Base-by-base conservation (phyloP, 1,140 invertebrate species). In the Yoshiicerus persimilis region DNA sequence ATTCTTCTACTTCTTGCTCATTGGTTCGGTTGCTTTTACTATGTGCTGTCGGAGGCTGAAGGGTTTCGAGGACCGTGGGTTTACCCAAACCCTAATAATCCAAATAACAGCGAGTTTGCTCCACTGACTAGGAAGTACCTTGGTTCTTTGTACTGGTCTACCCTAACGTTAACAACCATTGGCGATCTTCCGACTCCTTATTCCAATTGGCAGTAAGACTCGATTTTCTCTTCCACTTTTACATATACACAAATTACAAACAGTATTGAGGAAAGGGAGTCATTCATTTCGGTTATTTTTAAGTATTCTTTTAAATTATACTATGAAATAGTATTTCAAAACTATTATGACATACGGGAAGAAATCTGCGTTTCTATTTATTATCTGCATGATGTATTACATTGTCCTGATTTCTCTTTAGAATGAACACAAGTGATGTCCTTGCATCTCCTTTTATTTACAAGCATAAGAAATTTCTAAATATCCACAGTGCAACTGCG, bases 21-120 rank as follows among this genome's bases (percentile, higher is more conserved):
- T 92, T 99, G 98, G 98, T 99, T 99, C 92, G 98, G 97, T 41
- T 98, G 97, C 92, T 99, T 99, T 93, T 99, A 99, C 93, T 99
- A 97, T 93, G 93, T 99, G 88, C 94, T 99, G 30, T 98, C 97
- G 6, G 97, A 98, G 92, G 96, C 96, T 32, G 97, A 99, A 93
- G 39, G 62, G 66, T 88, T 86, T 86, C 87, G 10, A 91, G 92
- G 89, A 47, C 88, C 39, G 16, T 90, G 87, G 88, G 86, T 84
- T 16, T 88, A 89, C 75, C 90, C 90, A 1, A 70, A 70, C 25
- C 66, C 66, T 13, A 80, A 91, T 85, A 89, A 89, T 64, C 36
- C 84, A 30, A 87, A 88, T 16, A 87, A 90, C 62, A 64, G 96
- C 27, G 96, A 97, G 91, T 98, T 97, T 92, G 95, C 96, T 0